phyloP scores from a whole-genome alignment of 2,888 invertebrate genomes.

The Hemaris fuciformis region DNA sequence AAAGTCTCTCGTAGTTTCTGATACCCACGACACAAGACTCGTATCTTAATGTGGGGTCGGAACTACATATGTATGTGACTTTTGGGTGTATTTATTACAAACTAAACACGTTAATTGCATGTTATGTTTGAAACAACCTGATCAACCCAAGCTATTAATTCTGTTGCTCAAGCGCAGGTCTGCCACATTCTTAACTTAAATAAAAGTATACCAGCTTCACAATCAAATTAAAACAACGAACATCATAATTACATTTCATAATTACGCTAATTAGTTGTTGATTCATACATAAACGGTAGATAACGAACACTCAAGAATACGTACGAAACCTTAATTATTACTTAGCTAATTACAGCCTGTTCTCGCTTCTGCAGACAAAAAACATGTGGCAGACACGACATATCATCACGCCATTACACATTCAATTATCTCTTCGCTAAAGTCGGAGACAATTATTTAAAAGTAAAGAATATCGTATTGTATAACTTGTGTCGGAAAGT shows the following conservation, averaged over 20 bases:
- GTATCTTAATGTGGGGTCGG: too few species aligned
- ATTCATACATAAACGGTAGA: neutral
- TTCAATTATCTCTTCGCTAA: neutral
- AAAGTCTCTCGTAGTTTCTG: too few species aligned
- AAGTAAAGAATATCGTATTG: too few species aligned
- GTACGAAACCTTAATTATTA: neutral
- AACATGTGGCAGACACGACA: slow-evolving; percentile 5
- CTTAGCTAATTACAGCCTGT: slow-evolving; percentile 11
- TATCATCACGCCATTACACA: neutral
- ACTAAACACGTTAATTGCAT: too few species aligned
- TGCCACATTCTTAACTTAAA: too few species aligned
- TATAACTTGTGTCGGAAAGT: too few species aligned
- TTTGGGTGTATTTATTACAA: too few species aligned
- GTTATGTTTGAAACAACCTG: too few species aligned
- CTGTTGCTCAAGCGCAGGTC: too few species aligned
- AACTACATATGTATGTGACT: too few species aligned
- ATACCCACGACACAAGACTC: too few species aligned
- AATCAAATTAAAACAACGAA: neutral
- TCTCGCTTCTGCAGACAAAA: neutral
- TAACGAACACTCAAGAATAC: neutral
- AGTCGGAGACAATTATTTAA: neutral
- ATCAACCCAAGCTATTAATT: too few species aligned
- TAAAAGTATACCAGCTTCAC: neutral
- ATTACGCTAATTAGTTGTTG: neutral
- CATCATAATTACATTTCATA: neutral